These are phyloP conservation scores for Bursaphelenchus okinawaensis DNA, from an alignment of 2,888 invertebrate genomes.

Conservation along the genomic window DNA sequence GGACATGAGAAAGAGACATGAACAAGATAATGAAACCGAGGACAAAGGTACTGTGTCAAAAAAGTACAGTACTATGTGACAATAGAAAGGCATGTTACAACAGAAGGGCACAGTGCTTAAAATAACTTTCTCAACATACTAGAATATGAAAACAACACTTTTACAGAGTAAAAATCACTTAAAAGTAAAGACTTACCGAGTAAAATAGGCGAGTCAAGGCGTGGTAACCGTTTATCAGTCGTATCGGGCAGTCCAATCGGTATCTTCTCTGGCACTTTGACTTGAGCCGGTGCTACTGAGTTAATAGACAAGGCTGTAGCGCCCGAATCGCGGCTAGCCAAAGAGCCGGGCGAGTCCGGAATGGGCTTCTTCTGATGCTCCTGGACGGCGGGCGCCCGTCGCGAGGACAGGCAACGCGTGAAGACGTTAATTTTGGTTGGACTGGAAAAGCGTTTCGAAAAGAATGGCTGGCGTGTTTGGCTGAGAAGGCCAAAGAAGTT, in stretches of 20 bases:
- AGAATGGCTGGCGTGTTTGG: not conserved
- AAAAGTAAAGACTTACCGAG: not conserved
- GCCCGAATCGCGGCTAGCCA: not conserved
- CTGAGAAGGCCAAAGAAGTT: not conserved
- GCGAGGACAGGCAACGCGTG: slow-evolving; percentile 16
- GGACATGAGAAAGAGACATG: too few species aligned
- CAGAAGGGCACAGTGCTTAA: too few species aligned
- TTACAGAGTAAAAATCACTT: not conserved
- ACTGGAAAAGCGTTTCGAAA: not conserved
- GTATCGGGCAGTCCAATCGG: not conserved
- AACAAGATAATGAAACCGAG: too few species aligned
- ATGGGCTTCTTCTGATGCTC: slow-evolving; percentile 1
- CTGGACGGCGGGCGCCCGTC: slow-evolving; percentile 8
- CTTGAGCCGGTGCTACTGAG: not conserved
- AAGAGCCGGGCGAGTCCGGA: not conserved
- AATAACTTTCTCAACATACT: too few species aligned
- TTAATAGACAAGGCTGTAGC: not conserved
- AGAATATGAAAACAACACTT: too few species aligned
- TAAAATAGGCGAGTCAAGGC: not conserved
- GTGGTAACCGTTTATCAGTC: not conserved
- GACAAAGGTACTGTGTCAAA: too few species aligned
- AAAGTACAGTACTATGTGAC: too few species aligned
- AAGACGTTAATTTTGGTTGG: slow-evolving; percentile 20
- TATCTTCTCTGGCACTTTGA: not conserved
- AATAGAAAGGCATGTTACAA: too few species aligned